Conservation (phyloP, 2,797 vertebrate genomes). For the Schizothorax lantsangensis region DNA sequence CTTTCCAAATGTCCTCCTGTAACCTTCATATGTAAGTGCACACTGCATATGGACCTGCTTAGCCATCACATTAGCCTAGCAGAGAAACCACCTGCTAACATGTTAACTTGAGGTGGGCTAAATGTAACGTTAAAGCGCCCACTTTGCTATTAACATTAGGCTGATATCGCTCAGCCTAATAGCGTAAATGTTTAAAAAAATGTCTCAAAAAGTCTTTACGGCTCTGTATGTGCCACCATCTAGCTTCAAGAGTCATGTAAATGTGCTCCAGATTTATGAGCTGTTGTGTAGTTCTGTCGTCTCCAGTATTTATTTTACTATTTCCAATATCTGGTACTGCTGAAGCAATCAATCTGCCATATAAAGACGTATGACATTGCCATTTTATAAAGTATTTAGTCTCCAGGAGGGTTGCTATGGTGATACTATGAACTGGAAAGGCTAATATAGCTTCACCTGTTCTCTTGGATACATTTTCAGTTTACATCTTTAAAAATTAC, state of each 20-base stretch:
- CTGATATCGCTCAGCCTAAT: neutral
- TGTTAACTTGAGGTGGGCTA: neutral
- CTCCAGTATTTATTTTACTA: neutral
- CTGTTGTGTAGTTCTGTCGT: constrained; percentile 2
- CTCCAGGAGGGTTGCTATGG: constrained; percentile 36
- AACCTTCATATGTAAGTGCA: constrained; percentile 36
- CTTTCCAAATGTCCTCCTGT: constrained; percentile 36
- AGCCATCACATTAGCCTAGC: neutral
- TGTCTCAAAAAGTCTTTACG: neutral
- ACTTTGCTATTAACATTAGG: neutral
- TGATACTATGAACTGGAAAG: constrained; percentile 19
- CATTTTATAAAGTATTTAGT: constrained; percentile 35
- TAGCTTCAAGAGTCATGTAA: neutral
- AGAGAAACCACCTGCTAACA: neutral
- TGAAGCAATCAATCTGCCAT: constrained; percentile 14
- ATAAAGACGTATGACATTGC: constrained; percentile 34
- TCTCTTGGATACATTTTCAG: neutral
- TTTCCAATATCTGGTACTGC: neutral
- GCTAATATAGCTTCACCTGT: constrained; percentile 16
- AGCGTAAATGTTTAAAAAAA: neutral
- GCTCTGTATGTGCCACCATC: neutral
- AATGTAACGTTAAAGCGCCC: neutral
- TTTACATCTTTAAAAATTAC: neutral
- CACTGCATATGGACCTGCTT: constrained; percentile 24
- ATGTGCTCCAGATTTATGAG: constrained; percentile 19